Evolutionary conservation across 2,113 vertebrate species (phyloP).

Genomic region (Ammodytes dubius): DNA sequence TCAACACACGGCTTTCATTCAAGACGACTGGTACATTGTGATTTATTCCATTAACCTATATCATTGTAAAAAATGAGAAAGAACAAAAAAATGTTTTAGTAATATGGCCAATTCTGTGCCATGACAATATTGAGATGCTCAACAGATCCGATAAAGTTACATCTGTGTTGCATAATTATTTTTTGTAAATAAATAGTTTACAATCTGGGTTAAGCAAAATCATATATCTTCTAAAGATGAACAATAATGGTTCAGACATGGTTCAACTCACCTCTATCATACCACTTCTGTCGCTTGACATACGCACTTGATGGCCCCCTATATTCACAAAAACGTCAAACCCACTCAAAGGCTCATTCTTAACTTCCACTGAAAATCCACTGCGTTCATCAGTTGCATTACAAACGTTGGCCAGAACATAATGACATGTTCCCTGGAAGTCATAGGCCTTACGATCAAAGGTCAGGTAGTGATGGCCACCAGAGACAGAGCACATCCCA

Average conservation of each 20-base stretch:
- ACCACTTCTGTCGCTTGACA: conserved; percentile 14
- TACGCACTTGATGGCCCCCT: too few relatives aligned
- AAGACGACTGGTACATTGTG: conserved; percentile 63
- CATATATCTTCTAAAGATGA: background rate
- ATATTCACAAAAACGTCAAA: background rate
- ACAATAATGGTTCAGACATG: background rate
- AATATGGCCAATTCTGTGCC: too few relatives aligned
- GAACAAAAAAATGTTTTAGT: background rate
- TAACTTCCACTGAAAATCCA: conserved; percentile 75
- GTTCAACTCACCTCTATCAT: conserved; percentile 57
- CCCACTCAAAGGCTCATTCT: conserved; percentile 61
- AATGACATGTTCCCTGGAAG: conserved; percentile 77
- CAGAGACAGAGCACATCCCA: conserved; percentile 71
- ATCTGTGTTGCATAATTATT: background rate
- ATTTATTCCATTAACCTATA: conserved; percentile 68
- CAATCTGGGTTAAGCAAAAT: too few relatives aligned
- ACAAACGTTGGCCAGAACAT: conserved; percentile 66
- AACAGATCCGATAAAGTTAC: too few relatives aligned
- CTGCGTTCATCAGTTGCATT: conserved; percentile 11
- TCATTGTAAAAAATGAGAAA: background rate
- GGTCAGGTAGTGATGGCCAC: conserved; percentile 77
- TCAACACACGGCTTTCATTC: conserved; percentile 38
- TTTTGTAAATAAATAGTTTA: background rate
- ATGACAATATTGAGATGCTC: too few relatives aligned
- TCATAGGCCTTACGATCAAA: conserved; percentile 71